These are phyloP conservation scores for Choloepus didactylus DNA, from an alignment of 2,797 vertebrate genomes.

Conservation along the genomic window DNA sequence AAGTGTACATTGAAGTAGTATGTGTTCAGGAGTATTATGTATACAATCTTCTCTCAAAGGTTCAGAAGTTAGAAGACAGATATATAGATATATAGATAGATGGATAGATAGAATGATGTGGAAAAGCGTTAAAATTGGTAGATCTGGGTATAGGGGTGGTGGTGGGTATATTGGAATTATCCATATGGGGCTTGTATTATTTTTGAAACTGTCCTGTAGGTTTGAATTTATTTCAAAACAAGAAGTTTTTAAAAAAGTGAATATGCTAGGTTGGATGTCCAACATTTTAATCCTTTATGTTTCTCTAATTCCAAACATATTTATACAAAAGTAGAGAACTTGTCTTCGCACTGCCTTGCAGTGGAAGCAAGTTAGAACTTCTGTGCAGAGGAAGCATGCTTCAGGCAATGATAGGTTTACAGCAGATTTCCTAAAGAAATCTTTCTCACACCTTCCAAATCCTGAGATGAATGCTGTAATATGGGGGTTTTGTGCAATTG, in stretches of 20 bases:
- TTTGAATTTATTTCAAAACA: too few relatives aligned
- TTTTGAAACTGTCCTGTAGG: too few relatives aligned
- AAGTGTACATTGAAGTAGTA: too few relatives aligned
- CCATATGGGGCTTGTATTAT: too few relatives aligned
- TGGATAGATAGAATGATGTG: too few relatives aligned
- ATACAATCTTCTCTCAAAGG: too few relatives aligned
- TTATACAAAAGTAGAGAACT: neutral
- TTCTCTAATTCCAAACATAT: neutral
- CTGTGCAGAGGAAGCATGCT: neutral
- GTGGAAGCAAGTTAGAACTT: conserved; percentile 41
- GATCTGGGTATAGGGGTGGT: too few relatives aligned
- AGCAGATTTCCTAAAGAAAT: neutral
- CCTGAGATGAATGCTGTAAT: neutral
- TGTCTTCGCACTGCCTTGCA: conserved; percentile 25
- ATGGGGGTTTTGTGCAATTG: neutral
- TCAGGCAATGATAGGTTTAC: neutral
- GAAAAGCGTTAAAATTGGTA: too few relatives aligned
- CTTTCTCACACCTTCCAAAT: conserved; percentile 17
- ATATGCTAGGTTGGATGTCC: neutral
- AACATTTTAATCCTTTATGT: conserved; percentile 49
- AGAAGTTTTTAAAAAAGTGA: neutral
- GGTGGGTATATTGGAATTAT: too few relatives aligned
- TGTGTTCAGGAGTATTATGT: too few relatives aligned
- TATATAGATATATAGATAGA: too few relatives aligned
- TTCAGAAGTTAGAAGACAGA: too few relatives aligned